Percentiles rank a stretch among this genome's conserved stretches.
Conservation (phyloP, 2,888 invertebrate genomes). For the Bombylius discolor region DNA sequence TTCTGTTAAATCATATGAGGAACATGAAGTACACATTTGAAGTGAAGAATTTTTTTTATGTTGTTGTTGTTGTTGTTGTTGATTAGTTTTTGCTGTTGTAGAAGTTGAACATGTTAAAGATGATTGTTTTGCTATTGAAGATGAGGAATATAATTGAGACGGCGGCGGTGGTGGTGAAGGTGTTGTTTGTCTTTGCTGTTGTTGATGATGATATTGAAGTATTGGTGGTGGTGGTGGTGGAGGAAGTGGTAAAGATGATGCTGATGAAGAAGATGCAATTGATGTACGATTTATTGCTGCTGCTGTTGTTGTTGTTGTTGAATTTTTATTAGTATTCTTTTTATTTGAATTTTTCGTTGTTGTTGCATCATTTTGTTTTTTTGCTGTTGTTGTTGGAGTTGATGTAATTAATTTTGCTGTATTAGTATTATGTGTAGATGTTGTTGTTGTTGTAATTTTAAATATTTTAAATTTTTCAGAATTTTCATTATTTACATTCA, state of each 20-base stretch:
- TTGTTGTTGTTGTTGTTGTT: not conserved
- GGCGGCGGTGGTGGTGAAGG: not conserved
- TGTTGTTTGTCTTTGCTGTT: not conserved
- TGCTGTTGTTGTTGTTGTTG: not conserved
- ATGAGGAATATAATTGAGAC: not conserved
- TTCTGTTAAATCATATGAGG: slow-evolving; percentile 14
- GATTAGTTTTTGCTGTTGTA: not conserved
- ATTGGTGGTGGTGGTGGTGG: slow-evolving; percentile 6
- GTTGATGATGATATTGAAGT: not conserved
- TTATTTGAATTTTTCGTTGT: not conserved
- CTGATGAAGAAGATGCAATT: not conserved
- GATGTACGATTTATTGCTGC: not conserved
- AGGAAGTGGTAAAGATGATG: slow-evolving; percentile 1
- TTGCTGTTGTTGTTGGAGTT: not conserved
- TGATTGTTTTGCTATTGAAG: not conserved
- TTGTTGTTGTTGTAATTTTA: too few relatives aligned
- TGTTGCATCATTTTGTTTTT: not conserved
- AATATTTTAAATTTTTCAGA: too few relatives aligned
- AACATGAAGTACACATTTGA: slow-evolving; percentile 11
- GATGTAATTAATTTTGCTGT: not conserved
- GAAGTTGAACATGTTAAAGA: not conserved
- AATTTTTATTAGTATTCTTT: not conserved
- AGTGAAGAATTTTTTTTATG: not conserved
- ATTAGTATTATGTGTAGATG: not conserved
- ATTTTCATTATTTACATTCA: too few relatives aligned